Evolutionary conservation across 30 jellyfish, hydroid and myxozoan genomes (phyloP).

Genomic region (Aurelia aurita): DNA sequence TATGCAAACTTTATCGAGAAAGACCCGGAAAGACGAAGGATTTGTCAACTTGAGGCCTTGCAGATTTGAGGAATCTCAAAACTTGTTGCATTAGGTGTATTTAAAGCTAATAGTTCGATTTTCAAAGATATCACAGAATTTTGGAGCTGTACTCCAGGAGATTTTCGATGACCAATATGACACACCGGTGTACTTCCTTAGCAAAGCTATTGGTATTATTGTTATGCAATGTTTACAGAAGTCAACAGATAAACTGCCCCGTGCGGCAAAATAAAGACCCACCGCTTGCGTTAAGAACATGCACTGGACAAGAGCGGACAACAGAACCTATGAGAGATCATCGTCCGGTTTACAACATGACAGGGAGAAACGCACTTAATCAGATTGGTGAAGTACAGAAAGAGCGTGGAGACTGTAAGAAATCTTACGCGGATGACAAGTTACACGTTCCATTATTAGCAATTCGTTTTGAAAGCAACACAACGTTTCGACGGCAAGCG

Average conservation of each 20-base stretch:
- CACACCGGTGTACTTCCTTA: too few species aligned
- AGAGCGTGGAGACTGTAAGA: conserved; percentile 11
- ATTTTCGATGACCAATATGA: too few species aligned
- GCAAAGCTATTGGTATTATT: too few species aligned
- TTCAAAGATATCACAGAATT: too few species aligned
- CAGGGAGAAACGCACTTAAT: conserved; percentile 53
- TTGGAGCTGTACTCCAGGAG: too few species aligned
- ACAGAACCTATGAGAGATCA: background rate
- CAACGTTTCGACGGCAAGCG: conserved; percentile 49
- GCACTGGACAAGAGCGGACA: conserved; percentile 29
- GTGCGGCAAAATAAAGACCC: background rate
- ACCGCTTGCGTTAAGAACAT: background rate
- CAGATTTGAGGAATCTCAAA: too few species aligned
- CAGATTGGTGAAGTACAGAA: conserved; percentile 1
- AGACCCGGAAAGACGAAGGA: too few species aligned
- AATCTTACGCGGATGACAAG: background rate
- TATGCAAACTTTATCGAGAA: too few species aligned
- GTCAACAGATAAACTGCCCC: background rate
- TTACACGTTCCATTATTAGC: conserved; percentile 24
- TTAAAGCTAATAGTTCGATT: too few species aligned
- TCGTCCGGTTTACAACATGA: conserved; percentile 46
- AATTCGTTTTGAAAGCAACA: conserved; percentile 58
- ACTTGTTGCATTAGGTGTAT: too few species aligned
- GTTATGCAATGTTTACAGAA: too few species aligned
- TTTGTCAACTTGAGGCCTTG: too few species aligned